phyloP scores from a whole-genome alignment of 2,113 vertebrate species.

The Zeus faber region DNA sequence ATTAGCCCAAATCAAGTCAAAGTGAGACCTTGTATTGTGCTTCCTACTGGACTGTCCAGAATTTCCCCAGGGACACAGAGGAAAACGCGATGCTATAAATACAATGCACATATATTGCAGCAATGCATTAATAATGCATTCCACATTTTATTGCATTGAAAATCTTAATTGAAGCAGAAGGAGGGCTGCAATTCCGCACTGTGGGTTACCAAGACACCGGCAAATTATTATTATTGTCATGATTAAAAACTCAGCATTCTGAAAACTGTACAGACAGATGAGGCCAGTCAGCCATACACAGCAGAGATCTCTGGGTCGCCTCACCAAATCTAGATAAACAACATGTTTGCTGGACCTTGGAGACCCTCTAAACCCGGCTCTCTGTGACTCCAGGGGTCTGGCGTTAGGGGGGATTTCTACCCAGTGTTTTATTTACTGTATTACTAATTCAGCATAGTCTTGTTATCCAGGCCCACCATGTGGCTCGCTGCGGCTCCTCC shows the following conservation, averaged over 20 bases:
- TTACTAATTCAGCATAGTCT: conserved; percentile 64
- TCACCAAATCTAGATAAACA: conserved; percentile 45
- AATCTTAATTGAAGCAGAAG: neutral
- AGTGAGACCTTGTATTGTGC: neutral
- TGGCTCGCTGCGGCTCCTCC: conserved; percentile 48
- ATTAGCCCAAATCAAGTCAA: conserved; percentile 9
- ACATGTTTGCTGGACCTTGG: conserved; percentile 39
- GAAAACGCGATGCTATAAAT: neutral
- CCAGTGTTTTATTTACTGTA: conserved; percentile 63
- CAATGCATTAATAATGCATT: conserved; percentile 1
- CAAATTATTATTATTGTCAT: neutral
- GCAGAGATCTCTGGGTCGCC: conserved; percentile 18
- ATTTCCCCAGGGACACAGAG: neutral
- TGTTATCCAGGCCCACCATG: conserved; percentile 53
- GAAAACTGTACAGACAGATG: neutral
- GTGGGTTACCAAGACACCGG: neutral
- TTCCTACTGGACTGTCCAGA: neutral
- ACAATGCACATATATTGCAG: neutral
- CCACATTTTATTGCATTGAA: neutral
- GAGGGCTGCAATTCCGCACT: neutral
- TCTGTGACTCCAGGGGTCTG: conserved; percentile 43
- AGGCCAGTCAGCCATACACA: conserved; percentile 6
- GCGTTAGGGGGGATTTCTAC: conserved; percentile 45
- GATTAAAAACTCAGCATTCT: neutral
- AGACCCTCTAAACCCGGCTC: conserved; percentile 27